A percentile compares a stretch with the other conserved stretches of the same genome.
These are phyloP conservation scores for Cremastinae sp. DNA, from an alignment of 2,888 invertebrate species.

Conservation along the genomic window DNA sequence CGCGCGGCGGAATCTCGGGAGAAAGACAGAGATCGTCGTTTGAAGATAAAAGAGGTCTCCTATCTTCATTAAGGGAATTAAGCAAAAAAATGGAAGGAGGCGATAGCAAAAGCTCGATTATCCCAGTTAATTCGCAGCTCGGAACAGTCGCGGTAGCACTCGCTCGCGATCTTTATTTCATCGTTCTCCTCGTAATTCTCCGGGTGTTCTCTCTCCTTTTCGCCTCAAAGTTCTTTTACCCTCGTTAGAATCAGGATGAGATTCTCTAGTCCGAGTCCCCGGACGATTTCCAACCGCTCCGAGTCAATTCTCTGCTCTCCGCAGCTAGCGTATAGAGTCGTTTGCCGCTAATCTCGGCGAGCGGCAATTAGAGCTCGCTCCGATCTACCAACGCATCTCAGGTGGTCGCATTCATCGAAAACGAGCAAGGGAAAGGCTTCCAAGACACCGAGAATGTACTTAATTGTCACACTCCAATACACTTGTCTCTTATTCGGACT, in stretches of 20 bases:
- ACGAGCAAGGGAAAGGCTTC: slow-evolving; percentile 13
- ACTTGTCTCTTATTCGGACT: not conserved
- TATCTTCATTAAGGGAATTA: slow-evolving; percentile 57
- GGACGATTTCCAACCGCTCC: slow-evolving; percentile 18
- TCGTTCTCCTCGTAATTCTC: slow-evolving; percentile 22
- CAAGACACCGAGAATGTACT: not conserved
- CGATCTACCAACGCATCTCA: slow-evolving; percentile 47
- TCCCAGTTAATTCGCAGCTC: slow-evolving; percentile 51
- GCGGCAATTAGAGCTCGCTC: slow-evolving; percentile 56
- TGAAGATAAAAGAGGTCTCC: slow-evolving; percentile 41
- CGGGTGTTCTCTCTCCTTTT: slow-evolving; percentile 13
- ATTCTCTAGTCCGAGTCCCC: slow-evolving; percentile 43
- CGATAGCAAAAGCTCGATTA: slow-evolving; percentile 46
- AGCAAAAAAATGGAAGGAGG: slow-evolving; percentile 24
- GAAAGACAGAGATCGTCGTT: slow-evolving; percentile 36
- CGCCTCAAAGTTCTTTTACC: slow-evolving; percentile 16
- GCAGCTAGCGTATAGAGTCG: slow-evolving; percentile 33
- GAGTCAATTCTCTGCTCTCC: slow-evolving; percentile 1
- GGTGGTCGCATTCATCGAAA: slow-evolving; percentile 54
- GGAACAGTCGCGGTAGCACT: slow-evolving; percentile 30
- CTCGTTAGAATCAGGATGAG: slow-evolving; percentile 32
- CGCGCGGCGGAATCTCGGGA: slow-evolving; percentile 4
- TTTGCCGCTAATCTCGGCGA: slow-evolving; percentile 44
- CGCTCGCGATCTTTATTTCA: slow-evolving; percentile 29
- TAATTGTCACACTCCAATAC: not conserved